A percentile compares a stretch with the other conserved stretches of the same genome.
Evolutionary conservation across 1,140 invertebrate species (phyloP).

Genomic region (Drosophila melanica): DNA sequence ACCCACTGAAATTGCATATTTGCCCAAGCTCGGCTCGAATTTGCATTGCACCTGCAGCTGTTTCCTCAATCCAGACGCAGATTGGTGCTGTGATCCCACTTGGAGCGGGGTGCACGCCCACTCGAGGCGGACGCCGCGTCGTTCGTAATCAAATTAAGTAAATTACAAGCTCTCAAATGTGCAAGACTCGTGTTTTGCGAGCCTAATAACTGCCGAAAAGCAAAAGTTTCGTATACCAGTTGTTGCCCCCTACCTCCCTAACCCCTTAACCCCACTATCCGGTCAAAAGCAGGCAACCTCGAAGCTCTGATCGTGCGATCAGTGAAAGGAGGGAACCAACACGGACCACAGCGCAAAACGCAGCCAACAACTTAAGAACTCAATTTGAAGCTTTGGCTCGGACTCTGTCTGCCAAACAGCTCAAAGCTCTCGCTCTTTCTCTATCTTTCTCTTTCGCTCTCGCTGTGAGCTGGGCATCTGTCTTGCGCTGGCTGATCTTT

Average conservation of each 20-base stretch:
- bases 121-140: conserved; percentile 40
- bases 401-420: not conserved
- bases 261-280: not conserved
- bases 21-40: conserved; percentile 15
- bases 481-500: conserved; percentile 73
- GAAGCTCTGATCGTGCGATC: conserved; percentile 41
- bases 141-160: conserved; percentile 80
- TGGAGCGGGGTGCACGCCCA: conserved; percentile 23
- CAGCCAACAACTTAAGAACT: conserved; percentile 69
- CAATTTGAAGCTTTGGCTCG: conserved; percentile 58
- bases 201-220: conserved; percentile 78
- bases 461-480: conserved; percentile 27
- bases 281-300: conserved; percentile 15
- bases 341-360: conserved; percentile 8
- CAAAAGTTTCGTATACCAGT: conserved; percentile 28
- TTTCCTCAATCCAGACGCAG: not conserved
- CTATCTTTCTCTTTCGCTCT: conserved; percentile 9
- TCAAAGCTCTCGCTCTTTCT: not conserved
- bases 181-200: conserved; percentile 78
- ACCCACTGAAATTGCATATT: conserved; percentile 46
- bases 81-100: conserved; percentile 2
- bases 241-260: not conserved
- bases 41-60: conserved; percentile 34
- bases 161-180: conserved; percentile 82
- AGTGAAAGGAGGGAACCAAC: conserved; percentile 37